A percentile compares a stretch with the other conserved stretches of the same genome.
Evolutionary conservation across 2,113 vertebrate genomes (phyloP).

Genomic region (Orientallactaga bullata): DNA sequence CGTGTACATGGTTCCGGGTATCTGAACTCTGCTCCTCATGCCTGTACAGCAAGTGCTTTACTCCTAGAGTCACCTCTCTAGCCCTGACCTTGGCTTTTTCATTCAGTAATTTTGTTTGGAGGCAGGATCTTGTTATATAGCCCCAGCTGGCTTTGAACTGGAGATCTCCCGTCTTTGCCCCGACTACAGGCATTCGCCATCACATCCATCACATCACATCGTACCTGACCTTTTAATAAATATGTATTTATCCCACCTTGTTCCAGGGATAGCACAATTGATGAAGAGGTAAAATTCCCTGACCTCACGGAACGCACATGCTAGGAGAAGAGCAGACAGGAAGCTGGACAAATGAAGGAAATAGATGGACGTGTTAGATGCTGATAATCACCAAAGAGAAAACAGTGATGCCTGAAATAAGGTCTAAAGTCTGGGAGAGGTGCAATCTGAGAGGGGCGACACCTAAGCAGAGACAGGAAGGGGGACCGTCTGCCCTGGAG

Average conservation of each 20-base stretch:
- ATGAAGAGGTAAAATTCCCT: not conserved
- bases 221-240: not conserved
- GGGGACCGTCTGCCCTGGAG: too few species aligned
- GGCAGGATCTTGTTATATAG: not conserved
- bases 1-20: too few species aligned
- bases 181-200: not conserved
- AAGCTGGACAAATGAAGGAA: not conserved
- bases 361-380: not conserved
- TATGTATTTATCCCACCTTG: not conserved
- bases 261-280: not conserved
- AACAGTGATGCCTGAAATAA: not conserved
- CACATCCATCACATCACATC: too few species aligned
- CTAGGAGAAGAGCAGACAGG: not conserved
- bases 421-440: not conserved
- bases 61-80: too few species aligned
- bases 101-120: not conserved
- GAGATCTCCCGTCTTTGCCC: not conserved
- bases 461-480: not conserved
- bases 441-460: not conserved
- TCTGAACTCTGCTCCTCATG: not conserved
- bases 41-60: too few species aligned
- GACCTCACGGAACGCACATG: not conserved
- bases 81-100: too few species aligned
- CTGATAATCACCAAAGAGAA: not conserved
- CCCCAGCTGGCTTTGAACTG: not conserved